A percentile compares a stretch with the other conserved stretches of the same genome.
Evolutionary conservation across 2,113 vertebrate genomes (phyloP).

Genomic region (Penelope pileata): DNA sequence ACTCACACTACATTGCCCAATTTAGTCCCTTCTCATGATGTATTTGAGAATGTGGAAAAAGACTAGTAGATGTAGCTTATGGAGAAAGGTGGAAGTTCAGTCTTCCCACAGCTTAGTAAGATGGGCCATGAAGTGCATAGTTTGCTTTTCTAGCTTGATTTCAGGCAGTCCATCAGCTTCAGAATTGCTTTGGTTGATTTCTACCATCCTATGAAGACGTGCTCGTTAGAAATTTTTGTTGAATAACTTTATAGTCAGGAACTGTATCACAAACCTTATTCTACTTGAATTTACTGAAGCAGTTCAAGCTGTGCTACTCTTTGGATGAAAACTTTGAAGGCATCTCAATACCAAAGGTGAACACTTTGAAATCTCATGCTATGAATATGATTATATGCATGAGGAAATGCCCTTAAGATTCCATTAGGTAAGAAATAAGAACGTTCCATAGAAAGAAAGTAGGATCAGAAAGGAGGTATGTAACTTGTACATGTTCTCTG

Average conservation of each 20-base stretch:
- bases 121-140: not conserved
- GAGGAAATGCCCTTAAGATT: not conserved
- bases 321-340: not conserved
- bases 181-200: not conserved
- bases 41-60: not conserved
- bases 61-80: not conserved
- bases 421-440: not conserved
- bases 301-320: not conserved
- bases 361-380: not conserved
- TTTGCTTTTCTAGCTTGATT: not conserved
- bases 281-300: not conserved
- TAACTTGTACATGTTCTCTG: not conserved
- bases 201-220: not conserved
- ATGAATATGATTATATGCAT: not conserved
- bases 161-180: not conserved
- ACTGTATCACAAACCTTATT: not conserved
- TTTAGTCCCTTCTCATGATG: not conserved
- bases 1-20: not conserved
- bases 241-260: not conserved
- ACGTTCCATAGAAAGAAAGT: not conserved
- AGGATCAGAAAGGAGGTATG: not conserved
- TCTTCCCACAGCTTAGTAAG: not conserved
- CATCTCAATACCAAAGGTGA: not conserved
- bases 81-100: not conserved
- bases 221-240: not conserved